Percentiles rank a stretch among this genome's conserved stretches.
These are phyloP conservation scores for Lytechinus variegatus DNA, from an alignment of 35 echinoderm and acorn worm species.

Conservation along the genomic window DNA sequence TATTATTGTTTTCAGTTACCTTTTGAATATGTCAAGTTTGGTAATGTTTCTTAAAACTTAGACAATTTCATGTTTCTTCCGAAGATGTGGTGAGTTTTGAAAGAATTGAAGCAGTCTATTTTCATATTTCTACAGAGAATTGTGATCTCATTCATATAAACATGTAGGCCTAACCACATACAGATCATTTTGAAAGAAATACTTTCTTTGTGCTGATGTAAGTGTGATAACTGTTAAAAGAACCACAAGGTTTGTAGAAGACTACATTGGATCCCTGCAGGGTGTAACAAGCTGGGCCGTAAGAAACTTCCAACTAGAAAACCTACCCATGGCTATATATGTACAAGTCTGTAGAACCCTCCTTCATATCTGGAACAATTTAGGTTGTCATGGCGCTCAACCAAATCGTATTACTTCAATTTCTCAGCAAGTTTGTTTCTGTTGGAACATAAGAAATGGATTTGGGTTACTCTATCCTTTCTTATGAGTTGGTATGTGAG, in stretches of 20 bases:
- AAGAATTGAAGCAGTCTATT: too few relatives aligned
- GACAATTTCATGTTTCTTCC: too few relatives aligned
- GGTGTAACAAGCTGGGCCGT: background rate
- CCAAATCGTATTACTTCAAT: slow-evolving; percentile 2
- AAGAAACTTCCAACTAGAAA: background rate
- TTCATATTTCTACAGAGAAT: too few relatives aligned
- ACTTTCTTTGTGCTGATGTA: background rate
- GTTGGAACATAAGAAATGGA: background rate
- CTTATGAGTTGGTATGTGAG: background rate
- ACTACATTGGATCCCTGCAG: background rate
- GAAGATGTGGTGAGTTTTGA: too few relatives aligned
- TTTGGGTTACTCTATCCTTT: background rate
- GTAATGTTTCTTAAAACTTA: too few relatives aligned
- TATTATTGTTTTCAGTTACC: too few relatives aligned
- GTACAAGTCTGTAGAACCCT: background rate
- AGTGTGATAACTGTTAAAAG: background rate
- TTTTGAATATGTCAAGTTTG: too few relatives aligned
- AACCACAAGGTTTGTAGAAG: background rate
- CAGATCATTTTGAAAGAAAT: background rate
- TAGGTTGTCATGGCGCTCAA: background rate
- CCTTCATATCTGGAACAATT: background rate
- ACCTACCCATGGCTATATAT: background rate
- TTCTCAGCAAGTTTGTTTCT: slow-evolving; percentile 1
- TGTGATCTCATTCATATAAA: too few relatives aligned
- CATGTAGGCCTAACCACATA: too few relatives aligned